Evolutionary conservation across 2,888 invertebrate species (phyloP).

Genomic region (Chromoteleia sp.): DNA sequence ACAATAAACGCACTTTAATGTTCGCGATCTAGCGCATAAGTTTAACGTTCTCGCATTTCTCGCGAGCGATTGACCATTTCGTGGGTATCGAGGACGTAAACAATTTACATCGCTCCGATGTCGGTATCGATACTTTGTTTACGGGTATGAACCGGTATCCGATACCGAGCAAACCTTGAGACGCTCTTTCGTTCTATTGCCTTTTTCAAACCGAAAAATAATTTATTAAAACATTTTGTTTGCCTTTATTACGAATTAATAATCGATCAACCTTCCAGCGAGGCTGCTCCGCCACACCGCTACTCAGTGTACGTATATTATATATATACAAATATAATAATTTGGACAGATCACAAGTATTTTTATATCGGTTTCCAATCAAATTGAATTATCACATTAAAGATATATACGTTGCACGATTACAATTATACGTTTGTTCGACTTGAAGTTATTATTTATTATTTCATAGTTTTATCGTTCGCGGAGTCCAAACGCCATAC

Average conservation of each 20-base stretch:
- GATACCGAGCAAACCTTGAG: no score
- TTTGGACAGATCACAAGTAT: slow-evolving; percentile 24
- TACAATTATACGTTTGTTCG: slow-evolving; percentile 23
- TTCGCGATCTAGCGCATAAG: slow-evolving; percentile 31
- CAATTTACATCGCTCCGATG: neutral
- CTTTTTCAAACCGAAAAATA: no score
- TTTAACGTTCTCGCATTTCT: slow-evolving; percentile 25
- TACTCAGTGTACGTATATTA: no score
- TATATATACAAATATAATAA: no score
- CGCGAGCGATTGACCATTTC: slow-evolving; percentile 24
- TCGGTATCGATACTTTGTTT: no score
- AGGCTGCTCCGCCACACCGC: neutral
- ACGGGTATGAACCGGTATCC: no score
- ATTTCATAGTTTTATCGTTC: neutral
- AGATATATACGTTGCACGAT: slow-evolving; percentile 21
- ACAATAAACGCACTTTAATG: slow-evolving; percentile 54
- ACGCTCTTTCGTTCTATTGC: no score
- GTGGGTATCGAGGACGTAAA: neutral
- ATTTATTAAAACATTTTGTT: neutral
- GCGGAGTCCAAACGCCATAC: neutral
- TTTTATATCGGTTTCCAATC: slow-evolving; percentile 32
- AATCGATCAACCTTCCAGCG: slow-evolving; percentile 18
- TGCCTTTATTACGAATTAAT: neutral
- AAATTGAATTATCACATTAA: slow-evolving; percentile 29
- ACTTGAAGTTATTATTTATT: slow-evolving; percentile 4